Percentiles rank a stretch among this genome's conserved stretches.
These are phyloP conservation scores for Paelopatides confundens DNA, from an alignment of 53 echinoderm and acorn worm species.

Conservation along the genomic window DNA sequence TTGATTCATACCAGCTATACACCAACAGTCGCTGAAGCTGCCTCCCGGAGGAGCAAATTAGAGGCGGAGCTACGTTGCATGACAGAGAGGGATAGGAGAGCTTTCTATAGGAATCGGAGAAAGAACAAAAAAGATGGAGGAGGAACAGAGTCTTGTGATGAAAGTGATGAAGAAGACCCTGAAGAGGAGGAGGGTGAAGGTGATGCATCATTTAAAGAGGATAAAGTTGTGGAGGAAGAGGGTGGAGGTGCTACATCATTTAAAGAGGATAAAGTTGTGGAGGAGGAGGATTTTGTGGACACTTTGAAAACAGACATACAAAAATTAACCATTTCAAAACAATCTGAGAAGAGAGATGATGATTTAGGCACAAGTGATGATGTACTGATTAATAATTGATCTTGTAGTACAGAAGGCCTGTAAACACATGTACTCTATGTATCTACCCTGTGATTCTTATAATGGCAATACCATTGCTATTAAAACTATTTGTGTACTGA, in stretches of 20 bases:
- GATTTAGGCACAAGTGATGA: too few relatives aligned
- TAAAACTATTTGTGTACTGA: too few relatives aligned
- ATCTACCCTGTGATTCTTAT: too few relatives aligned
- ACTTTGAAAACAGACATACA: not conserved
- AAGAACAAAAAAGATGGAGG: constrained; percentile 10
- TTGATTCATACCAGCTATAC: constrained; percentile 15
- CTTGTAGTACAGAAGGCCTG: too few relatives aligned
- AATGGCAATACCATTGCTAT: too few relatives aligned
- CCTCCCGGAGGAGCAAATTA: constrained; percentile 58
- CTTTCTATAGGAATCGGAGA: constrained; percentile 63
- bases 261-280: too few relatives aligned
- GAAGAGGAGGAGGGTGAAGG: constrained; percentile 25
- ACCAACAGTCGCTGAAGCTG: constrained; percentile 57
- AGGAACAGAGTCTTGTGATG: constrained; percentile 6
- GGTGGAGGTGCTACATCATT: not conserved
- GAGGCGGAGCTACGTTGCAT: constrained; percentile 64
- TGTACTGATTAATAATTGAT: too few relatives aligned
- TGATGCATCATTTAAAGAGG: not conserved
- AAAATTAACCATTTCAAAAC: not conserved
- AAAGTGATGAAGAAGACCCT: not conserved
- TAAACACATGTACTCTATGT: too few relatives aligned
- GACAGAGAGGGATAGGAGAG: constrained; percentile 71
- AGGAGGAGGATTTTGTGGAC: not conserved
- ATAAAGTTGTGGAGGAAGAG: constrained; percentile 15
- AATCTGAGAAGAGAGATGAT: not conserved